Evolutionary conservation across 2,113 vertebrate genomes (phyloP), one percentile per base, ranked within the genome.

Genomic region (Oncorhynchus gorbuscha): DNA sequence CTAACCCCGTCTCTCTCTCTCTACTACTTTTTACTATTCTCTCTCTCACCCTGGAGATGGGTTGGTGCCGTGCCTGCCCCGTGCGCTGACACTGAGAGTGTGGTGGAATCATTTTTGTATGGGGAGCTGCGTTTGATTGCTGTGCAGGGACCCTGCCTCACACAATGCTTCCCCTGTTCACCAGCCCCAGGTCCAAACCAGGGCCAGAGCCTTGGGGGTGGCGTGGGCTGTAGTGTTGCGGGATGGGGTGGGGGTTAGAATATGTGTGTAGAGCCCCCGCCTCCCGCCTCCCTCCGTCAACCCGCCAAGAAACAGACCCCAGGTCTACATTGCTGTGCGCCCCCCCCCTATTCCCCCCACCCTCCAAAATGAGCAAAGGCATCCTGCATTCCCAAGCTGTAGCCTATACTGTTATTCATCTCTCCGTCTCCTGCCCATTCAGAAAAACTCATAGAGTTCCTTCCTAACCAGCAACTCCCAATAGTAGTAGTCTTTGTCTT

Each of bases 91-190:
- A 70, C 89, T 88, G 81, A 22, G 77, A 69, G 85, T 90, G 90
- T 87, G 88, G 90, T 87, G 88, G 88, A 90, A 93, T 92, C 92
- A 93, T 93, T 94, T 93, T 93, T 90, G 87, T 93, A 89, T 39
- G 86, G 86, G 89, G 85, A 91, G 89, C 89, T 93, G 92, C 80
- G 48, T 94, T 93, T 94, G 93, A 94, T 94, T 94, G 91, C 92
- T 70, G 90, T 79, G 90, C 89, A 87, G 92, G 90, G 94, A 92
- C 90, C 86, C 76, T 71, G 81, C 84, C 85, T 88, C 83, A 88
- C 81, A 94, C 93, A 94, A 94, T 93, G 91, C 88, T 85, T 87
- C 89, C 89, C 93, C 93, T 94, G 93, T 94, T 94, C 91, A 79
- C 81, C 86, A 90, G 88, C 91, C 89, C 85, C 89, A 79, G 88